phyloP scores from a whole-genome alignment of 2,888 invertebrate species.

The Alviniconcha strummeri region DNA sequence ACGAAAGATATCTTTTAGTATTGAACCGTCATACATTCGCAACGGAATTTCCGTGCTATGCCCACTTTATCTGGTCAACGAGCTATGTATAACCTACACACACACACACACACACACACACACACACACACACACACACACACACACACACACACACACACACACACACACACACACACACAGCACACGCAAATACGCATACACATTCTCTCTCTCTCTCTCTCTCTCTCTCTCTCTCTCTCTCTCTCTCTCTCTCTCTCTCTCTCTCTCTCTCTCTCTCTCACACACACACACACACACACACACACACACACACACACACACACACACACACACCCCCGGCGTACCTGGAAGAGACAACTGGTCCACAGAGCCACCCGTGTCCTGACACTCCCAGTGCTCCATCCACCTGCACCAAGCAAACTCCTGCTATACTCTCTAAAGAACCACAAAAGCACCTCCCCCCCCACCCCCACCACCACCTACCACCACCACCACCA shows the following conservation, averaged over 20 bases:
- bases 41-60: too few species aligned
- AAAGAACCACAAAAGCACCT: neutral
- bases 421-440: neutral
- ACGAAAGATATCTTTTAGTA: too few species aligned
- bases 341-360: slow-evolving; percentile 16
- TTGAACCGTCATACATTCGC: too few species aligned
- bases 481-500: neutral
- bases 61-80: too few species aligned
- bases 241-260: too few species aligned
- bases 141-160: neutral
- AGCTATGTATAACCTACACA: too few species aligned
- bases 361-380: slow-evolving; percentile 7
- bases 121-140: neutral
- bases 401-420: slow-evolving; percentile 26
- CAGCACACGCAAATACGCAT: neutral
- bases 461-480: neutral
- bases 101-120: too few species aligned
- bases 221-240: too few species aligned
- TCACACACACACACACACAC: neutral
- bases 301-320: neutral
- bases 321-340: neutral
- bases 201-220: neutral
- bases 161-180: neutral
- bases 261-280: too few species aligned
- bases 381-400: slow-evolving; percentile 18